Base-by-base conservation (phyloP, 2,888 invertebrate species). In the Macrostomum cliftonense region DNA sequence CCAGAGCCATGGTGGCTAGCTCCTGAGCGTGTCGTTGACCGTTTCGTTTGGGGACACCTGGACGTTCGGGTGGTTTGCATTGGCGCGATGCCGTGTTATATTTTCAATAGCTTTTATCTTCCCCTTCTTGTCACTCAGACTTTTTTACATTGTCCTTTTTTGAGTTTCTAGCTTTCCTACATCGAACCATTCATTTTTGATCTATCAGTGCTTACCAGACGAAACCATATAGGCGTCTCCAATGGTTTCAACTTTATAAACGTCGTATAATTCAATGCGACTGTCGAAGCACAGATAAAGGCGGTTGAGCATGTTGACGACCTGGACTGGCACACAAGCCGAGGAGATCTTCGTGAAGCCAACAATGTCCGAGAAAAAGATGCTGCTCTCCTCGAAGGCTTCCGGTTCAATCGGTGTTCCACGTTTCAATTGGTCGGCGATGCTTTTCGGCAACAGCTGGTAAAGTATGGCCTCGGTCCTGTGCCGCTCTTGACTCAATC, bases 271-370 rank as follows among this genome's bases (percentile, higher is more conserved):
- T 42, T 59, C 59, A 39, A 63, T 57, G 16, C 60, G 53, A 14
- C 56, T 52, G 43, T 63, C 63, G 28, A 63, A 57, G 39, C 60
- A 59, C 1, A 56, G 52, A 53, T 61, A 14, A 21, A 43, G 20
- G 42, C 13, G 17, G 19, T 9, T 13, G 13, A 48, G 17, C 21
- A 19, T 40, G 13, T 19, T 17, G 37, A 28, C 47, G 17, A 37
- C n/a, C 50, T 36, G 28, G 14, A 37, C 38, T 17, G 21, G 16
- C 19, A 37, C 42, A 19, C 21, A 43, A 19, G 12, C 38, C 14
- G 37, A 20, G 47, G 17, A 43, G 16, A 20, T 48, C 40, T 28
- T 28, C 28, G 28, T 28, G 28, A 28, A 28, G 28, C 28, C 28
- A 4, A 28, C 28, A 28, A 28, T 28, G 9, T 28, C 28, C 5